Percentiles rank a stretch among this genome's conserved stretches.
Conservation (phyloP, 1,140 invertebrate genomes). For the Diorhabda carinulata region DNA sequence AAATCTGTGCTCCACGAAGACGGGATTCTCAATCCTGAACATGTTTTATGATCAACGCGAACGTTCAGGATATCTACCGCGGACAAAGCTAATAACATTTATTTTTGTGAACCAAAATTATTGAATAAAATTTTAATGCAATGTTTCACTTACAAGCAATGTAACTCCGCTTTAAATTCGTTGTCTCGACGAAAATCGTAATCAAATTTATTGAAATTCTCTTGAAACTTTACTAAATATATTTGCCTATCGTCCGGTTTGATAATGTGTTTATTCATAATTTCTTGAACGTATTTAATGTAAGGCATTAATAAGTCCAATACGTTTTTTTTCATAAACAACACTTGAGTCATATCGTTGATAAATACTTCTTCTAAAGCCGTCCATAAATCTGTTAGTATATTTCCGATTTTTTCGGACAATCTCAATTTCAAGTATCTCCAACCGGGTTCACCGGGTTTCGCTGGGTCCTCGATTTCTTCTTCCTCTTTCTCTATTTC, state of each 20-base stretch:
- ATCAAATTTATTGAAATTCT: slow-evolving; percentile 55
- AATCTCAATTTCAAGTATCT: slow-evolving; percentile 51
- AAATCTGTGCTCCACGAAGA: no score
- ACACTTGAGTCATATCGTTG: slow-evolving; percentile 51
- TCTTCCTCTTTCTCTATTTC: slow-evolving; percentile 26
- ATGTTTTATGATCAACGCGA: no score
- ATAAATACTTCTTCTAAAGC: slow-evolving; percentile 54
- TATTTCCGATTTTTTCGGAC: slow-evolving; percentile 42
- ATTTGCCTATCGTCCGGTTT: slow-evolving; percentile 54
- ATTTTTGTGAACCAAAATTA: no score
- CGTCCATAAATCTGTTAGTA: slow-evolving; percentile 55
- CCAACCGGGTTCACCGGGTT: slow-evolving; percentile 48
- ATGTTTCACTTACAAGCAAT: slow-evolving; percentile 33
- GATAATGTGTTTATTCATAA: slow-evolving; percentile 53
- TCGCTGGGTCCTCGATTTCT: slow-evolving; percentile 8
- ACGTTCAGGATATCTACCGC: no score
- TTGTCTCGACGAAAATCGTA: slow-evolving; percentile 52
- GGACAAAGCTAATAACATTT: no score
- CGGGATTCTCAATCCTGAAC: no score
- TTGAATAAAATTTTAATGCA: no score
- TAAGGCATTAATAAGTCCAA: slow-evolving; percentile 53
- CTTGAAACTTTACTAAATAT: slow-evolving; percentile 52
- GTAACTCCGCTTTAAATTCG: slow-evolving; percentile 49
- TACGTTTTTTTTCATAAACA: slow-evolving; percentile 53
- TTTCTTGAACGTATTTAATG: slow-evolving; percentile 49